phyloP scores from a whole-genome alignment of 2,888 invertebrate species.

The Ophion ventricosus region DNA sequence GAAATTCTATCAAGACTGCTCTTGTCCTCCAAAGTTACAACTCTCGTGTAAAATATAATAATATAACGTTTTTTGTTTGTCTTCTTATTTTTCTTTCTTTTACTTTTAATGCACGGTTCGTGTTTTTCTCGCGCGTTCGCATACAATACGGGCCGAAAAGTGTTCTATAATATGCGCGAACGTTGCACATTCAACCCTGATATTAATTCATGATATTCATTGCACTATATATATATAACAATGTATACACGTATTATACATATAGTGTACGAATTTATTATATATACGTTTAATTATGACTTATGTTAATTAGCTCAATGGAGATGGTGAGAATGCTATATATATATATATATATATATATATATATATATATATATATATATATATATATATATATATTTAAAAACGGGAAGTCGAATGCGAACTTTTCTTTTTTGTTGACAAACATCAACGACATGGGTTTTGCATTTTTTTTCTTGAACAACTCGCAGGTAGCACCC shows the following conservation, averaged over 20 bases:
- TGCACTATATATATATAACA: constrained; percentile 63
- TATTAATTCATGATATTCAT: constrained; percentile 56
- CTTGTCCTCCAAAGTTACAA: constrained; percentile 37
- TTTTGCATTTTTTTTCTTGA: constrained; percentile 65
- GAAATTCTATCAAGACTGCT: constrained; percentile 17
- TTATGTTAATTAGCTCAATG: constrained; percentile 59
- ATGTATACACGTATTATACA: constrained; percentile 60
- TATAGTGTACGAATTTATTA: constrained; percentile 65
- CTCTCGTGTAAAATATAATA: constrained; percentile 51
- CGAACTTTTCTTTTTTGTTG: constrained; percentile 1
- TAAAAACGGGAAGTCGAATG: constrained; percentile 23
- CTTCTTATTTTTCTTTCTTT: neutral
- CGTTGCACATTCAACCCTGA: constrained; percentile 19
- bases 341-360: constrained; percentile 7
- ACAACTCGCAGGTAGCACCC: constrained; percentile 78
- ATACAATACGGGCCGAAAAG: constrained; percentile 25
- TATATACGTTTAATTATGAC: constrained; percentile 57
- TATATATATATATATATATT: constrained; percentile 38
- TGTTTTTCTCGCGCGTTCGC: constrained; percentile 20
- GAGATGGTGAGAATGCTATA: constrained; percentile 54
- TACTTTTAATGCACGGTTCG: constrained; percentile 8
- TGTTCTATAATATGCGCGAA: constrained; percentile 39
- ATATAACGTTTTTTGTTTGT: constrained; percentile 14
- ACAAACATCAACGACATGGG: constrained; percentile 17
- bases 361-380: constrained; percentile 8